phyloP scores from a whole-genome alignment of 2,113 vertebrate species.

The Sturnira hondurensis region DNA sequence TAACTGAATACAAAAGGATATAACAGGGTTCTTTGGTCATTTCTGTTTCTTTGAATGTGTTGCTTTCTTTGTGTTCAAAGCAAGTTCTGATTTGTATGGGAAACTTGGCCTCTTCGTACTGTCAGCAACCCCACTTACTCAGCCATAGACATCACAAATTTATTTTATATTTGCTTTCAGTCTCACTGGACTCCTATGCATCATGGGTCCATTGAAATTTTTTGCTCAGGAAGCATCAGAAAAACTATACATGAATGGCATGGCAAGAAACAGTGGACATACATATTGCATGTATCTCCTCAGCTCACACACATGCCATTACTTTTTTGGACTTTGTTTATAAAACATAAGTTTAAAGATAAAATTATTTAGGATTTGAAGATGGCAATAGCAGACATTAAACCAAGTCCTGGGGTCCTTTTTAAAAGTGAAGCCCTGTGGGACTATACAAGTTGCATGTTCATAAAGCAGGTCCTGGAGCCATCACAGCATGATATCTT shows the following conservation, averaged over 20 bases:
- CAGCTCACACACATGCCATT: neutral
- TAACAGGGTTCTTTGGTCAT: neutral
- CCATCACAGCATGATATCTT: neutral
- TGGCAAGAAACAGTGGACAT: neutral
- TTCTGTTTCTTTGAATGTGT: neutral
- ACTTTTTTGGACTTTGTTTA: neutral
- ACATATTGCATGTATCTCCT: neutral
- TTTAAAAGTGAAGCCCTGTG: neutral
- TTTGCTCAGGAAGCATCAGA: neutral
- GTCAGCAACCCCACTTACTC: neutral
- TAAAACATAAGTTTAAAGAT: neutral
- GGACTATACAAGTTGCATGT: neutral
- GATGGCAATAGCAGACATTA: neutral
- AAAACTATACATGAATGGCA: neutral
- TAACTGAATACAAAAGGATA: neutral
- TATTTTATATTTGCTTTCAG: neutral
- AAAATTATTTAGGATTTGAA: constrained; percentile 32
- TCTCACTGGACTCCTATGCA: neutral
- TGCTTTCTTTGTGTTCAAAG: constrained; percentile 20
- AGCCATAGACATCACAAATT: neutral
- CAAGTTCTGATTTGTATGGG: neutral
- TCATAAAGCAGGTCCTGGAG: neutral
- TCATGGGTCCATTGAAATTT: neutral
- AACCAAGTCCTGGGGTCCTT: neutral
- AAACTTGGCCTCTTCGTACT: neutral